phyloP scores from a whole-genome alignment of 2,797 vertebrate genomes.

The Urophycis tenuis region DNA sequence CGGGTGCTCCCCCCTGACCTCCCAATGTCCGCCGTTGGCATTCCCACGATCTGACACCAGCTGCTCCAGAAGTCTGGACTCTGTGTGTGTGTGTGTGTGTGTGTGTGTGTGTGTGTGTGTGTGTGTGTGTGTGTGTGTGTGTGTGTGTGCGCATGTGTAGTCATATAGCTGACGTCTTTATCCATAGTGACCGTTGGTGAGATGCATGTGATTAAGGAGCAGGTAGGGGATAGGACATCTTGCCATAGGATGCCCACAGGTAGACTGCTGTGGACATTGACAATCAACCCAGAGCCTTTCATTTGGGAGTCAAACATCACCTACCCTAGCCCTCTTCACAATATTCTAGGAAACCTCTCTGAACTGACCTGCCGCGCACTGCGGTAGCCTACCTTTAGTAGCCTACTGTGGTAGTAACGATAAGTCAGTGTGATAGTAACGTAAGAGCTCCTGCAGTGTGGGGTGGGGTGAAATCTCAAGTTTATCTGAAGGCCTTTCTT shows the following conservation, averaged over 20 bases:
- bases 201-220: not conserved
- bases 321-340: not conserved
- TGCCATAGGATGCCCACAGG: not conserved
- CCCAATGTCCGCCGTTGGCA: not conserved
- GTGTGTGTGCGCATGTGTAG: slow-evolving; percentile 8
- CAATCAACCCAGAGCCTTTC: not conserved
- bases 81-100: not conserved
- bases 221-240: not conserved
- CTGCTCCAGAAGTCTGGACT: not conserved
- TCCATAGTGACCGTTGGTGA: too few species aligned
- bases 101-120: slow-evolving; percentile 17
- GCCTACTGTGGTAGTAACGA: not conserved
- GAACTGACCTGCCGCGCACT: too few species aligned
- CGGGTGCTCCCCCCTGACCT: not conserved
- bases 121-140: slow-evolving; percentile 15
- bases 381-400: not conserved
- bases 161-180: too few species aligned
- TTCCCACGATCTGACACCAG: not conserved
- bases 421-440: too few species aligned
- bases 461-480: too few species aligned
- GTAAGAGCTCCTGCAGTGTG: too few species aligned
- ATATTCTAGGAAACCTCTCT: not conserved
- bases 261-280: not conserved
- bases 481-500: not conserved
- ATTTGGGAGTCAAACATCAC: not conserved